phyloP scores from a whole-genome alignment of 1,140 invertebrate species.

The Drosophila willistoni region DNA sequence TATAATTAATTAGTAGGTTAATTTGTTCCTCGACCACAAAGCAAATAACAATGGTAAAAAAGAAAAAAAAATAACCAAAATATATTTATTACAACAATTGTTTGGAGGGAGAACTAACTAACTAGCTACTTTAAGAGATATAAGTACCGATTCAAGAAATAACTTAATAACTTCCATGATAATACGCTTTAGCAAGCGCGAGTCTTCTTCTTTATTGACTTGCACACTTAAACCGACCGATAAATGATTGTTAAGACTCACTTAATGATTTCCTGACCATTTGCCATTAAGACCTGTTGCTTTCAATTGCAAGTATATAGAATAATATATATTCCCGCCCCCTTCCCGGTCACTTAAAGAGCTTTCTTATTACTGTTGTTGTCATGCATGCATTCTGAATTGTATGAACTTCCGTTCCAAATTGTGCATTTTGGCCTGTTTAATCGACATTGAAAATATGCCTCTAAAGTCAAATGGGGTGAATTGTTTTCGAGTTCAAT shows the following conservation, averaged over 20 bases:
- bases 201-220: too few relatives aligned
- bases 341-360: too few relatives aligned
- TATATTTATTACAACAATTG: background rate
- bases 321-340: too few relatives aligned
- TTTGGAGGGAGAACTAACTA: too few relatives aligned
- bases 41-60: background rate
- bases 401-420: slow-evolving; percentile 9
- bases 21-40: slow-evolving; percentile 50
- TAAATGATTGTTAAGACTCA: too few relatives aligned
- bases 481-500: slow-evolving; percentile 48
- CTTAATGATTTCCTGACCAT: background rate
- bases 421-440: slow-evolving; percentile 10
- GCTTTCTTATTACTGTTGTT: too few relatives aligned
- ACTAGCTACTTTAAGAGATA: too few relatives aligned
- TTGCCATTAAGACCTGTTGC: background rate
- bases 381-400: background rate
- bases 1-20: slow-evolving; percentile 74
- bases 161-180: too few relatives aligned
- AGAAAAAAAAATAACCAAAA: background rate
- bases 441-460: slow-evolving; percentile 29
- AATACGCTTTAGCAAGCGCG: too few relatives aligned
- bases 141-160: too few relatives aligned
- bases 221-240: too few relatives aligned
- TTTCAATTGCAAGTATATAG: too few relatives aligned
- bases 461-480: slow-evolving; percentile 14